phyloP scores from a whole-genome alignment of 64 coral and sea anemone species.

The Actinia tenebrosa region DNA sequence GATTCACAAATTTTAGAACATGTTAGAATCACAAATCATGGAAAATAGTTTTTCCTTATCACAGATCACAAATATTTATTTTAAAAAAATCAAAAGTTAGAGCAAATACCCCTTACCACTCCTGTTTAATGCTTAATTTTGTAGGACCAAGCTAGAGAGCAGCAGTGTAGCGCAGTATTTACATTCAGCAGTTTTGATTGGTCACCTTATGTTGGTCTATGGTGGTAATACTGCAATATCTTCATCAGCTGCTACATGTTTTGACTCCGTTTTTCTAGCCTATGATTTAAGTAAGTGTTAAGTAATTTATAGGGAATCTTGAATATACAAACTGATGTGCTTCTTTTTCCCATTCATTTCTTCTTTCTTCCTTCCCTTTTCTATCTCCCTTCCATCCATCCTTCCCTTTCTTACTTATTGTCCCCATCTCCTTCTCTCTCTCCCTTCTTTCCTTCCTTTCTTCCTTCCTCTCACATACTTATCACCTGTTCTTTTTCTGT shows the following conservation, averaged over 20 bases:
- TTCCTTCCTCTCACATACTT: no score
- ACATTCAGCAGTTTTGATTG: constrained; percentile 84
- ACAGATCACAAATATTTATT: no score
- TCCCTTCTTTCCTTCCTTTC: neutral
- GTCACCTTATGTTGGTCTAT: constrained; percentile 72
- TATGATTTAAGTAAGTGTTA: constrained; percentile 8
- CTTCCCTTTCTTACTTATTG: neutral
- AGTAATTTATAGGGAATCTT: no score
- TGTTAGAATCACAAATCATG: no score
- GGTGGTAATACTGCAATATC: constrained; percentile 37
- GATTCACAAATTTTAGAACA: no score
- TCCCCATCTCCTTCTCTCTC: neutral
- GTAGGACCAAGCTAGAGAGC: constrained; percentile 37
- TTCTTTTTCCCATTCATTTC: neutral
- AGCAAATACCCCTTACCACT: no score
- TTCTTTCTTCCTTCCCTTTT: neutral
- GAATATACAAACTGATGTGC: no score
- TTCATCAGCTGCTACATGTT: neutral
- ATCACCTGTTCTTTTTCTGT: no score
- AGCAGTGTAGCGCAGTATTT: constrained; percentile 46
- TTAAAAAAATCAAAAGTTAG: no score
- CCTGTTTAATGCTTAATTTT: neutral
- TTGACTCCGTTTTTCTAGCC: neutral
- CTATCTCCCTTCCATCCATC: neutral
- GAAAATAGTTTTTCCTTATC: no score